Percentiles rank a stretch among this genome's conserved stretches.
Conservation (phyloP, 2,797 vertebrate species). For the Buphagus erythrorhynchus region DNA sequence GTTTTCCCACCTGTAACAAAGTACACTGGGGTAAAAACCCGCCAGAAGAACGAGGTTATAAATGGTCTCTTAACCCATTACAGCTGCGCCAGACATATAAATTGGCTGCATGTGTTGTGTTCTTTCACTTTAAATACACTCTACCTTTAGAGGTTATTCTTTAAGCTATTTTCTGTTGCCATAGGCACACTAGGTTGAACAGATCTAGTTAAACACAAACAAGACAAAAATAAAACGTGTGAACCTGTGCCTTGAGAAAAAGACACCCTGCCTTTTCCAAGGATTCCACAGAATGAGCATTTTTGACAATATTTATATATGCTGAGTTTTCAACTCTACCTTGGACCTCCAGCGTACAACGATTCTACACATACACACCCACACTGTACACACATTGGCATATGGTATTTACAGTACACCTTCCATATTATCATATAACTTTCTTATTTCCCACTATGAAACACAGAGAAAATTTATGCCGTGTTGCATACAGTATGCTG, state of each 20-base stretch:
- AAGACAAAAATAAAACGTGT: constrained; percentile 49
- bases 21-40: constrained; percentile 74
- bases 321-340: constrained; percentile 14
- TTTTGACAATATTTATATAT: constrained; percentile 11
- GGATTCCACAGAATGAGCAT: constrained; percentile 27
- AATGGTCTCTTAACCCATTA: constrained; percentile 60
- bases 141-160: constrained; percentile 54
- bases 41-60: constrained; percentile 47
- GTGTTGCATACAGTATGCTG: constrained; percentile 59
- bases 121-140: constrained; percentile 1
- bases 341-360: constrained; percentile 37
- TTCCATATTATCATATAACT: constrained; percentile 63
- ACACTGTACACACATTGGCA: constrained; percentile 63
- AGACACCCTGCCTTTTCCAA: not conserved
- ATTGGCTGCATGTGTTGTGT: not conserved
- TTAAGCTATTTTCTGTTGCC: constrained; percentile 30
- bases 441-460: constrained; percentile 54
- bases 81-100: constrained; percentile 12
- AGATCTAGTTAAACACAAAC: constrained; percentile 50
- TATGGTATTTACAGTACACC: constrained; percentile 69
- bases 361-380: constrained; percentile 58
- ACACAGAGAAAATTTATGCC: constrained; percentile 51
- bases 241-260: constrained; percentile 36
- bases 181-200: constrained; percentile 33
- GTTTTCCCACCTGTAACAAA: constrained; percentile 82